Evolutionary conservation across 2,113 vertebrate species (phyloP).

Genomic region (Coptodon rendalli): DNA sequence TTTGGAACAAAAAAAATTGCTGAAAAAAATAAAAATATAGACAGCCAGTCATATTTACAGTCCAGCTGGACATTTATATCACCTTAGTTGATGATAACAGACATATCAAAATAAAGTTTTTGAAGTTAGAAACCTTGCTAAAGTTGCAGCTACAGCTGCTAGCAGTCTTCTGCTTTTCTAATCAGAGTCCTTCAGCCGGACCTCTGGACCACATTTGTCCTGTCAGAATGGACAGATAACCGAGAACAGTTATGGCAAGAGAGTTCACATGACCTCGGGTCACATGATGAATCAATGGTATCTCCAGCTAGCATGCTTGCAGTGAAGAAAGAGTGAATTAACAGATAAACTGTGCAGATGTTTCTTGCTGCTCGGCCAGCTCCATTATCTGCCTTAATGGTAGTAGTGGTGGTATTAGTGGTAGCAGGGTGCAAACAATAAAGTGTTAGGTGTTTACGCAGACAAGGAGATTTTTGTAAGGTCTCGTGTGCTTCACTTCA

Average conservation of each 20-base stretch:
- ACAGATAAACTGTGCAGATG: not conserved
- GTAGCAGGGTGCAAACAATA: not conserved
- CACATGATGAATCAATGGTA: not conserved
- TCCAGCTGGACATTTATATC: not conserved
- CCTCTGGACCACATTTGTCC: not conserved
- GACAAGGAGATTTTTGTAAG: not conserved
- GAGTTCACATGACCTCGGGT: not conserved
- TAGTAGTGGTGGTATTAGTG: not conserved
- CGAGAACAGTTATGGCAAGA: not conserved
- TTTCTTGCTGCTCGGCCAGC: not conserved
- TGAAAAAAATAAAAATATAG: not conserved
- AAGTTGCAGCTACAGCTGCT: not conserved
- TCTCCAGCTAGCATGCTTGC: not conserved
- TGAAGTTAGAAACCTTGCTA: not conserved
- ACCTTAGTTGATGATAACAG: not conserved
- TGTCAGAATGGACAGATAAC: not conserved
- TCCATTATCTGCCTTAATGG: not conserved
- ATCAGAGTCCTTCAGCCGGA: not conserved
- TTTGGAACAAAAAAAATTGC: not conserved
- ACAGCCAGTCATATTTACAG: not conserved
- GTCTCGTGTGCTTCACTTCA: not conserved
- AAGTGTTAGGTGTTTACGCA: not conserved
- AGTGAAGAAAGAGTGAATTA: not conserved
- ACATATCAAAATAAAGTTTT: not conserved
- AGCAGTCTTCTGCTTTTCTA: not conserved